A percentile compares a stretch with the other conserved stretches of the same genome.
Conservation (phyloP, 1,140 invertebrate species). For the Riptortus pedestris region DNA sequence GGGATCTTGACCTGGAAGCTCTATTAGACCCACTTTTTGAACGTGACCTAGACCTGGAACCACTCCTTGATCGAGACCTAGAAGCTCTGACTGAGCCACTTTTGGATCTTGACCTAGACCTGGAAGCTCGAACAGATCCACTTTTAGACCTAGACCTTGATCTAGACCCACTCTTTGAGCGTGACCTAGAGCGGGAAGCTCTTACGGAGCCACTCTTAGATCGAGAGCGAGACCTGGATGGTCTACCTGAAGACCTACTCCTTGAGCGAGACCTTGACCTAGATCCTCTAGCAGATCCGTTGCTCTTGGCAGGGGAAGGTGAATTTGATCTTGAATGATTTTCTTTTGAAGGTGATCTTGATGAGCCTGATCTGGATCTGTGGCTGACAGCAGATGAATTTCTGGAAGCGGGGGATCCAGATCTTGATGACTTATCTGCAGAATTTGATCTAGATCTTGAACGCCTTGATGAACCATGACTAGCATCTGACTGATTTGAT, state of each 20-base stretch:
- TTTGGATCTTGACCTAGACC: slow-evolving; percentile 36
- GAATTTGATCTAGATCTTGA: slow-evolving; percentile 30
- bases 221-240: slow-evolving; percentile 18
- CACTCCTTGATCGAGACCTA: slow-evolving; percentile 13
- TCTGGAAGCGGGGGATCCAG: slow-evolving; percentile 31
- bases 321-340: slow-evolving; percentile 28
- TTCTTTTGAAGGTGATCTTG: slow-evolving; percentile 26
- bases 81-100: background rate
- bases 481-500: background rate
- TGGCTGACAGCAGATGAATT: slow-evolving; percentile 34
- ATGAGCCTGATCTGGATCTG: slow-evolving; percentile 30
- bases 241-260: slow-evolving; percentile 2
- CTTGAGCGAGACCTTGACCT: slow-evolving; percentile 30
- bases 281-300: slow-evolving; percentile 23
- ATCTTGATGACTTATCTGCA: slow-evolving; percentile 28
- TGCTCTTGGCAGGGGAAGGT: slow-evolving; percentile 32
- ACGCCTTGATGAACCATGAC: background rate
- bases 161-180: slow-evolving; percentile 33
- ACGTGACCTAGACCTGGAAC: slow-evolving; percentile 27
- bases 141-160: slow-evolving; percentile 29
- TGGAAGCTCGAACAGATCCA: slow-evolving; percentile 28
- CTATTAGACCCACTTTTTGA: slow-evolving; percentile 24
- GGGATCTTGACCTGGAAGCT: slow-evolving; percentile 29
- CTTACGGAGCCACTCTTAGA: slow-evolving; percentile 18
- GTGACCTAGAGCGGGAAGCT: slow-evolving; percentile 27